Evolutionary conservation across 2,797 vertebrate genomes (phyloP).

Genomic region (Lithobates sylvaticus): DNA sequence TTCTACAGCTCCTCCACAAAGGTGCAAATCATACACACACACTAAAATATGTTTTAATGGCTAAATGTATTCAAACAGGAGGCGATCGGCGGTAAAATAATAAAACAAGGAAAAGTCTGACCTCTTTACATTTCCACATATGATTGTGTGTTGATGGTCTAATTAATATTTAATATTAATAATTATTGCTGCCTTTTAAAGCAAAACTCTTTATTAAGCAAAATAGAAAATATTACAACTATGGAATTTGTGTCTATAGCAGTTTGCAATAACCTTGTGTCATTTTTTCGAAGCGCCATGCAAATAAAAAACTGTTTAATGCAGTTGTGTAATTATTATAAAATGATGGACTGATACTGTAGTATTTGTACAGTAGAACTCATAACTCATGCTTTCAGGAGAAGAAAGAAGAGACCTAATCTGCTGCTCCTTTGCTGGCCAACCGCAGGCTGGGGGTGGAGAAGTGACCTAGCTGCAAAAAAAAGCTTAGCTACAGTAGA

Average conservation of each 20-base stretch:
- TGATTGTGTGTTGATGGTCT: not conserved
- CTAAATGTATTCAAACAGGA: not conserved
- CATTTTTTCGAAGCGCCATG: too few relatives aligned
- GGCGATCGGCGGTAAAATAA: not conserved
- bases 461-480: not conserved
- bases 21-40: not conserved
- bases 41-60: slow-evolving; percentile 23
- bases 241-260: too few relatives aligned
- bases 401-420: not conserved
- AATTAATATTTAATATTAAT: too few relatives aligned
- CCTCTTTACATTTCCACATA: not conserved
- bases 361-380: too few relatives aligned
- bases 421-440: not conserved
- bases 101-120: not conserved
- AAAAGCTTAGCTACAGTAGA: too few relatives aligned
- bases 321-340: too few relatives aligned
- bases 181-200: too few relatives aligned
- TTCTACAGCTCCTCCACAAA: slow-evolving; percentile 24
- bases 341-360: too few relatives aligned
- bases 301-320: too few relatives aligned
- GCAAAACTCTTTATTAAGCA: too few relatives aligned
- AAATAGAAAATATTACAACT: too few relatives aligned
- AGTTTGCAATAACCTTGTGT: too few relatives aligned
- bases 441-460: not conserved
- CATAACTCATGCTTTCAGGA: not conserved